Percentiles rank a stretch among this genome's conserved stretches.
Evolutionary conservation across 2,797 vertebrate genomes (phyloP).

Genomic region (Holocentrus rufus): DNA sequence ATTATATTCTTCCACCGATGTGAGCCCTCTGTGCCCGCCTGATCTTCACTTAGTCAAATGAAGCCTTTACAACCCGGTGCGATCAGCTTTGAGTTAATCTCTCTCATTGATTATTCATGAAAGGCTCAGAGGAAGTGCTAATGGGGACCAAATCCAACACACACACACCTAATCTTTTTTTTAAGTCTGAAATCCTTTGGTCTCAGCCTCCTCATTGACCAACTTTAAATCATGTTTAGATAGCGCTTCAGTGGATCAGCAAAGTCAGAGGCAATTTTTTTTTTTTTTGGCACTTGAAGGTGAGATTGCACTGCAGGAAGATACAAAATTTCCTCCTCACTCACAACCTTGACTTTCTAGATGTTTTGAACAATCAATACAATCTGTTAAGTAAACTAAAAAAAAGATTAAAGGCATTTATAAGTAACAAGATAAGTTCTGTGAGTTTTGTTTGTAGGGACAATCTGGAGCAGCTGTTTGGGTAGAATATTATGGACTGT

Average conservation of each 20-base stretch:
- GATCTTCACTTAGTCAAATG: slow-evolving; percentile 24
- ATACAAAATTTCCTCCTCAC: no score
- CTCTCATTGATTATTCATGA: slow-evolving; percentile 44
- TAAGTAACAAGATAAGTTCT: neutral
- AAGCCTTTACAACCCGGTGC: slow-evolving; percentile 2
- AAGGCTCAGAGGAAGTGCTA: slow-evolving; percentile 18
- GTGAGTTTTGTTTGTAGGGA: no score
- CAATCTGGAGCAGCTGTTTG: neutral
- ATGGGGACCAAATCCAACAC: slow-evolving; percentile 26
- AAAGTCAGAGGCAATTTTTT: no score
- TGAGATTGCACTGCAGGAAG: no score
- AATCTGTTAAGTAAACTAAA: neutral
- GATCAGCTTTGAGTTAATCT: slow-evolving; percentile 23
- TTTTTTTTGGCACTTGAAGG: no score
- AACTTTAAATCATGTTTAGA: no score
- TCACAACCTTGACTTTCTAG: no score
- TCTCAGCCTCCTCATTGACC: neutral
- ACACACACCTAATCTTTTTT: neutral
- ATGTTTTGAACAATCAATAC: no score
- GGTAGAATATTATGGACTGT: neutral
- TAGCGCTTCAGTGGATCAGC: no score
- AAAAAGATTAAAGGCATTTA: neutral
- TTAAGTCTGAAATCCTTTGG: neutral
- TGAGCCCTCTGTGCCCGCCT: slow-evolving; percentile 7
- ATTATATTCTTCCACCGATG: slow-evolving; percentile 10